Base-by-base conservation (phyloP, 2,113 vertebrate genomes). In the Eulemur macaco region DNA sequence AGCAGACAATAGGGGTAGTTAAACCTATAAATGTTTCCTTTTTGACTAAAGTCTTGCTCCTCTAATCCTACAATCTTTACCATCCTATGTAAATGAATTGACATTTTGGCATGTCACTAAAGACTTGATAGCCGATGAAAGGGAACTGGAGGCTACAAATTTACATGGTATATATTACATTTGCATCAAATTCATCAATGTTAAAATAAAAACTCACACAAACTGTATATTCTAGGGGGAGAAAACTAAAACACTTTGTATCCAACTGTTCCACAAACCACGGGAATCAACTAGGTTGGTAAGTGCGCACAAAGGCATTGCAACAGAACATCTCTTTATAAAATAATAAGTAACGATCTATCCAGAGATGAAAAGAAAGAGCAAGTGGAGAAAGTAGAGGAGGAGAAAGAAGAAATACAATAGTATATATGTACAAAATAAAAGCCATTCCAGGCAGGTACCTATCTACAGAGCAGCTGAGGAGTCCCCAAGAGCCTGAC, bases 381-480 rank as follows among this genome's bases (percentile, higher is more conserved):
- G 11, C 13, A 54, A 45, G 1, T 2, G 1, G 34, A 73, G 15
- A 78, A 18, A n/a, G 18, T 0, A 27, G 25, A 50, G 11, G 10
- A 86, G 37, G 20, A 45, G 10, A 27, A 39, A 17, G 12, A 91
- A 64, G 34, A 29, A 45, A 66, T 14, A 1, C 2, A n/a, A 1
- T 2, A 52, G 8, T 15, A 31, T 37, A 11, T 45, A 73, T 3
- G 15, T 42, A 14, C 15, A n/a, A 68, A 76, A 68, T 47, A 6
- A 37, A 56, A 17, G n/a, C 18, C 0, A 8, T 9, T 20, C 11
- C 63, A 11, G 10, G 31, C 5, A 1, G 7, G 10, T 2, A 1
- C 3, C 42, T 47, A 11, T 31, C 29, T 11, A 5, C 0, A 13
- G 1, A 73, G 54, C 14, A 1, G 10, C 2, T 1, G 1, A 37